These are phyloP conservation scores for Noctua pronuba DNA, from an alignment of 2,888 invertebrate species.

Conservation along the genomic window DNA sequence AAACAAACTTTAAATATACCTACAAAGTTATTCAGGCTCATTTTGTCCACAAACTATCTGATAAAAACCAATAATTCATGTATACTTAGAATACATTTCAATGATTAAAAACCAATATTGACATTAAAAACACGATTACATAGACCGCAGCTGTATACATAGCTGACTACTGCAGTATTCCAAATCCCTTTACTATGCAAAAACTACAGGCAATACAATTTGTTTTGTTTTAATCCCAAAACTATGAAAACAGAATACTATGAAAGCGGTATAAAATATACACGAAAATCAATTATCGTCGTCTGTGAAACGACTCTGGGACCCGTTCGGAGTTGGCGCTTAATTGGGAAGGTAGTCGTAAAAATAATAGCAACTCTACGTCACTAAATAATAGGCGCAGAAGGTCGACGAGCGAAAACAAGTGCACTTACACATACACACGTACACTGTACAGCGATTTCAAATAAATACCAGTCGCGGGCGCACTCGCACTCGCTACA, in stretches of 20 bases:
- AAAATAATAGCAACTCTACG: constrained; percentile 39
- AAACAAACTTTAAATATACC: neutral
- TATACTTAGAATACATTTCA: neutral
- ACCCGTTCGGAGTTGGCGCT: constrained; percentile 1
- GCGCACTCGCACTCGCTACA: neutral
- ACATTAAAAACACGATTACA: neutral
- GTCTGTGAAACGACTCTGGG: constrained; percentile 9
- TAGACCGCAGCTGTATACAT: neutral
- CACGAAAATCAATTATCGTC: constrained; percentile 54
- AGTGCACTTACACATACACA: neutral
- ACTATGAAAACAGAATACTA: constrained; percentile 11
- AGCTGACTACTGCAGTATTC: constrained; percentile 6
- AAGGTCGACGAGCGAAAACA: neutral
- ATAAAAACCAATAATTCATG: neutral
- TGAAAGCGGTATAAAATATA: constrained; percentile 38
- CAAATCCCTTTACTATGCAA: neutral
- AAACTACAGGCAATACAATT: constrained; percentile 11
- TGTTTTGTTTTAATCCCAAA: constrained; percentile 25
- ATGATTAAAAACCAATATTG: constrained; percentile 20
- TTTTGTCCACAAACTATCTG: neutral
- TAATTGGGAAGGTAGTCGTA: constrained; percentile 57
- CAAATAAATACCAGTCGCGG: neutral
- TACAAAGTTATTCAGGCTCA: neutral
- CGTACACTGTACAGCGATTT: neutral
- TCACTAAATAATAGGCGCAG: neutral